These are phyloP conservation scores for Thera obeliscata DNA, from an alignment of 2,888 invertebrate genomes.

Conservation along the genomic window DNA sequence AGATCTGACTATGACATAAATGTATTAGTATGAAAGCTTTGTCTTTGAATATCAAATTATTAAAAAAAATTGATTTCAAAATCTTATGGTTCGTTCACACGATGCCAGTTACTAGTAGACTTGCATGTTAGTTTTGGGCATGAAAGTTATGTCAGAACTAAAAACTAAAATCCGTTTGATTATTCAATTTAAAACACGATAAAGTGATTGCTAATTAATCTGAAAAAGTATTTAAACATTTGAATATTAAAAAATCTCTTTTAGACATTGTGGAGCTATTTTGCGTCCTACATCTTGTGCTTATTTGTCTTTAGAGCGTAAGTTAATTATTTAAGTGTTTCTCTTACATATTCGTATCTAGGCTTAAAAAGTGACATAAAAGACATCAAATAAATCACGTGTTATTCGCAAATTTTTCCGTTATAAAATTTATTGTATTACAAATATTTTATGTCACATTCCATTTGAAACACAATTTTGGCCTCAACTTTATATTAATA, in stretches of 20 bases:
- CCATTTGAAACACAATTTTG: conserved; percentile 18
- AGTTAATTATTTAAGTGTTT: conserved; percentile 23
- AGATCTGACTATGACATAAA: not conserved
- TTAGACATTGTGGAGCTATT: conserved; percentile 9
- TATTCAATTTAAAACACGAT: not conserved
- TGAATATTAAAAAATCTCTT: conserved; percentile 10
- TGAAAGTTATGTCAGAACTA: not conserved
- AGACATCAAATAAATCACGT: conserved; percentile 5
- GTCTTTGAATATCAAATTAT: not conserved
- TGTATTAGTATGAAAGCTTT: not conserved
- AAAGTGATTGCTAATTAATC: not conserved
- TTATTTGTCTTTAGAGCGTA: conserved; percentile 16
- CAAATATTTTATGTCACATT: conserved; percentile 26
- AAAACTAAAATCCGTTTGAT: not conserved
- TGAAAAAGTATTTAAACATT: not conserved
- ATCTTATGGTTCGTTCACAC: conserved; percentile 16
- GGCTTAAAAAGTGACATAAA: conserved; percentile 25
- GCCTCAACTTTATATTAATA: conserved; percentile 7
- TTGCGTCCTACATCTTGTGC: conserved; percentile 15
- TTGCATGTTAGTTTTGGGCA: conserved; percentile 1
- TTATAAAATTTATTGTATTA: not conserved
- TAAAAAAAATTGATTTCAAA: not conserved
- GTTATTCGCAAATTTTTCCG: conserved; percentile 9
- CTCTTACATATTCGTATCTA: conserved; percentile 10
- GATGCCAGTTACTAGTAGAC: conserved; percentile 10